These are phyloP conservation scores for Stigmatopora argus DNA, from an alignment of 2,113 vertebrate species.

Conservation along the genomic window DNA sequence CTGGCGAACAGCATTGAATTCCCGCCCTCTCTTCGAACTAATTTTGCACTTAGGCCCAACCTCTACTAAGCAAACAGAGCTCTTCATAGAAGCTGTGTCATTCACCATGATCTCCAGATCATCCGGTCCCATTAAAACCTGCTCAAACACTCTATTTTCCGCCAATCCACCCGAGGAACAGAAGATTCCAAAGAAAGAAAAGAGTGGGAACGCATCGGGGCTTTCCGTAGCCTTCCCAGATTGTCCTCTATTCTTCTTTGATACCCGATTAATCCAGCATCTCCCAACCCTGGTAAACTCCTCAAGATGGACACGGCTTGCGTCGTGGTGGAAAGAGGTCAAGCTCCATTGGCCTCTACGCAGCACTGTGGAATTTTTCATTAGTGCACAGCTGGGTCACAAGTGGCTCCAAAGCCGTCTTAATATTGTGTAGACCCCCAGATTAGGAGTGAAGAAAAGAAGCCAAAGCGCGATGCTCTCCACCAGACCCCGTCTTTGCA, in stretches of 20 bases:
- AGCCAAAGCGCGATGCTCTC: conserved; percentile 78
- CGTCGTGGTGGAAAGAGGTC: conserved; percentile 66
- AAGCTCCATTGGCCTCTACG: conserved; percentile 82
- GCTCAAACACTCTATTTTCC: conserved; percentile 89
- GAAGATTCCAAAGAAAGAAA: conserved; percentile 65
- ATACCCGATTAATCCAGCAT: conserved; percentile 87
- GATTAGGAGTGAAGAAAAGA: conserved; percentile 74
- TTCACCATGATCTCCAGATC: conserved; percentile 84
- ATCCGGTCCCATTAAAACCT: conserved; percentile 97
- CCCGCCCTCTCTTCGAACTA: conserved; percentile 72
- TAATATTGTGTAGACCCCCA: conserved; percentile 86
- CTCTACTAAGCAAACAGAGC: conserved; percentile 88
- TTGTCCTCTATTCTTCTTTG: conserved; percentile 71
- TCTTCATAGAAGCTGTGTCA: conserved; percentile 51
- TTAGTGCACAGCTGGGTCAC: conserved; percentile 98
- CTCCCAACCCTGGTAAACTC: conserved; percentile 90
- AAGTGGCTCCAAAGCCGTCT: conserved; percentile 88
- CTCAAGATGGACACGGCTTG: conserved; percentile 79
- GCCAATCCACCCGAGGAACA: conserved; percentile 67
- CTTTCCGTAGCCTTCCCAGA: conserved; percentile 71
- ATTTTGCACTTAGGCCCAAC: conserved; percentile 80
- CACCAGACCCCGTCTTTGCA: conserved; percentile 80
- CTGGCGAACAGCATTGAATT: conserved; percentile 58
- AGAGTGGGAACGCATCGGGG: conserved; percentile 67
- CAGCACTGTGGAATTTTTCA: conserved; percentile 96